Evolutionary conservation across 2,113 vertebrate genomes (phyloP).

Genomic region (Telmatochromis brichardi): DNA sequence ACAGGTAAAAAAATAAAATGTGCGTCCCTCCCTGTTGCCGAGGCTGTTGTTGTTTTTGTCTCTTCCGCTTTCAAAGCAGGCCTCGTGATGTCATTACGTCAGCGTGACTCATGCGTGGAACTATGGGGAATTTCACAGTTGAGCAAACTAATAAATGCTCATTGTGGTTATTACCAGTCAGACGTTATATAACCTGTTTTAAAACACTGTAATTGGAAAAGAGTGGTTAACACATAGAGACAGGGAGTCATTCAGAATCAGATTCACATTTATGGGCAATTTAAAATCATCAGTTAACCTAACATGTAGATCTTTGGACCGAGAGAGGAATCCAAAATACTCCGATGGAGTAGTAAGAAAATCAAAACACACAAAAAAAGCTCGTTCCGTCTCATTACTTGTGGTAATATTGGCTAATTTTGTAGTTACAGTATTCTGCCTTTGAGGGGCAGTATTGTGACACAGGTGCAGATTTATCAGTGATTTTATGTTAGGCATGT

Average conservation of each 20-base stretch:
- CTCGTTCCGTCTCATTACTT: background rate
- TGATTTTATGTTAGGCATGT: background rate
- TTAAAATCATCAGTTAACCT: background rate
- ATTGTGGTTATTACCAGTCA: background rate
- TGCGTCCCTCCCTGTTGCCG: background rate
- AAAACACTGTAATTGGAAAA: background rate
- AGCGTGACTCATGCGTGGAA: constrained; percentile 29
- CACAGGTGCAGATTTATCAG: background rate
- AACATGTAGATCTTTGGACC: background rate
- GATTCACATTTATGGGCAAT: background rate
- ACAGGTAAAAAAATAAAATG: background rate
- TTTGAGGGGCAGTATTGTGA: background rate
- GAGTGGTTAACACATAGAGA: background rate
- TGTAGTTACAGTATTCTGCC: background rate
- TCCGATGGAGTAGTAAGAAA: background rate
- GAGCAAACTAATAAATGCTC: background rate
- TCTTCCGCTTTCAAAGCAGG: constrained; percentile 57
- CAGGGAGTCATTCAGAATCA: background rate
- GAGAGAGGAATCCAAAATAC: background rate
- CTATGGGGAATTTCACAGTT: background rate
- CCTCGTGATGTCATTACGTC: constrained; percentile 67
- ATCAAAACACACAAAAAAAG: background rate
- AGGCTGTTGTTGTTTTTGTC: constrained; percentile 59
- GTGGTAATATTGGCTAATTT: background rate
- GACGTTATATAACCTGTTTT: background rate